Conservation (phyloP, 1,140 invertebrate species). For the Atta cephalotes region DNA sequence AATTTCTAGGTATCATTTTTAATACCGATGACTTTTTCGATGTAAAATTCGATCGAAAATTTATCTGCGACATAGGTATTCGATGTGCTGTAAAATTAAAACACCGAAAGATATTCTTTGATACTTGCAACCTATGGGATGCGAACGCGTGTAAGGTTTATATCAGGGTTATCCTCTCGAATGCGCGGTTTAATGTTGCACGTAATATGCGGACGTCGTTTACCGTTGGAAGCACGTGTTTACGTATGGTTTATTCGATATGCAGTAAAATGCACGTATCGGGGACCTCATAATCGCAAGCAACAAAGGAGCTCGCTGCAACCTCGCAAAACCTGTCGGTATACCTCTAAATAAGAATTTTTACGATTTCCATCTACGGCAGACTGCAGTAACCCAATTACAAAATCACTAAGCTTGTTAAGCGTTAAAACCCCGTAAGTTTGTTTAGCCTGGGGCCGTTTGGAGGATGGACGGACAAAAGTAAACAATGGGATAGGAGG, state of each 20-base stretch:
- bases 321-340: background rate
- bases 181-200: conserved; percentile 48
- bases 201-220: conserved; percentile 48
- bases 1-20: background rate
- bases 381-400: conserved; percentile 73
- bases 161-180: conserved; percentile 42
- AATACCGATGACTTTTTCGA: background rate
- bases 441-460: conserved; percentile 72
- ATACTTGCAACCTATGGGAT: background rate
- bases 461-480: conserved; percentile 48
- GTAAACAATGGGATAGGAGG: conserved; percentile 38
- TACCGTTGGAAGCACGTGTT: conserved; percentile 41
- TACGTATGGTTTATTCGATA: conserved; percentile 58
- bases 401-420: conserved; percentile 75
- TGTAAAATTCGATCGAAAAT: background rate
- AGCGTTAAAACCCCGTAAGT: conserved; percentile 74
- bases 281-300: background rate
- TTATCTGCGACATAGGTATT: background rate
- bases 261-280: conserved; percentile 32
- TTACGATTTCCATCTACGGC: conserved; percentile 55
- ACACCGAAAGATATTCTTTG: background rate
- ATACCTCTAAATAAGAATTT: conserved; percentile 2
- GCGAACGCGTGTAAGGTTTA: conserved; percentile 24
- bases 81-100: conserved; percentile 25
- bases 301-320: background rate